Base-by-base conservation (phyloP, 2,113 vertebrate species). In the Polyodon spathula region DNA sequence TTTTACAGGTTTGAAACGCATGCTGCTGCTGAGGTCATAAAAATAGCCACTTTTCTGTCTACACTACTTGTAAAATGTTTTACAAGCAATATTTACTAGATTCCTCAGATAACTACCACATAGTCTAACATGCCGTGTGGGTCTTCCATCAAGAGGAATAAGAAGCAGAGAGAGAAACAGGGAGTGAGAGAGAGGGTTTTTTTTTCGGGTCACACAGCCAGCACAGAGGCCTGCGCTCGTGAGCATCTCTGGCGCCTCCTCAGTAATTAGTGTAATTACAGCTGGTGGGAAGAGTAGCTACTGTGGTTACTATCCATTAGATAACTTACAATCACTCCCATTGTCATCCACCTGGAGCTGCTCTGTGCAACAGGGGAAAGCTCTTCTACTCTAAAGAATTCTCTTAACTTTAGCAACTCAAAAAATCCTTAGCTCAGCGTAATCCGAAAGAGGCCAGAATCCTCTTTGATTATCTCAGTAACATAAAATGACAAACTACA, bases 201-300 rank as follows among this genome's bases (percentile, higher is more conserved):
- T 50, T 50, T 44, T 56, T 51, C 58, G 65, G 56, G 65, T 5
- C 52, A 56, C 57, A 57, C 63, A 58, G 59, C 60, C 55, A 56
- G 57, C 37, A 6, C 10, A 6, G 11, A 57, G 43, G 7, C 48
- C n/a, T 57, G 52, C 44, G 59, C 42, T 52, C 48, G 69, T 62
- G 37, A 71, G 65, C 58, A 66, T 61, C 75, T 68, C 67, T 77
- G 71, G 71, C 75, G 72, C 63, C 27, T 1, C 59, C 67, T 55
- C 64, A 68, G 60, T 76, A 77, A 79, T 78, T 77, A 81, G 65
- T 67, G 62, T 78, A 81, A 83, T 84, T 80, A 79, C 63, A 75
- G 73, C 68, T 70, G 61, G 71, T 56, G 70, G 76, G 62, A 76
- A 67, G 66, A 66, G 68, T 71, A 77, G 77, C 74, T 70, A 71